Conservation (phyloP, 1,140 invertebrate genomes). For the Trichonephila clavipes region DNA sequence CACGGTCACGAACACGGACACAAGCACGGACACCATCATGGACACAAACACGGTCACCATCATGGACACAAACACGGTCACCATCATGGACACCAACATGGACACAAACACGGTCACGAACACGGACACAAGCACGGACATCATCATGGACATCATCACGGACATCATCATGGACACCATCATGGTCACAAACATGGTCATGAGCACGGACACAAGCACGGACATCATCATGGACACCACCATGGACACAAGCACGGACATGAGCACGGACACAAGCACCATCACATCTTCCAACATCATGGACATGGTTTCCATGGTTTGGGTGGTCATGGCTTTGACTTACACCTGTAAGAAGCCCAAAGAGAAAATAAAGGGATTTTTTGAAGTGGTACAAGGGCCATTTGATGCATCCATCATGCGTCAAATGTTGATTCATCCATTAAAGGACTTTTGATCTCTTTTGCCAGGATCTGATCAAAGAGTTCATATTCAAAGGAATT, state of each 20-base stretch:
- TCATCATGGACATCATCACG: slow-evolving; percentile 60
- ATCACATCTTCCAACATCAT: slow-evolving; percentile 26
- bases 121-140: slow-evolving; percentile 58
- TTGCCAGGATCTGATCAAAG: slow-evolving; percentile 3
- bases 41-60: slow-evolving; percentile 50
- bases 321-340: slow-evolving; percentile 42
- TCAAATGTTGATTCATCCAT: not conserved
- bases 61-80: slow-evolving; percentile 58
- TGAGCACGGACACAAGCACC: slow-evolving; percentile 61
- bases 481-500: not conserved
- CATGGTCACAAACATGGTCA: slow-evolving; percentile 59
- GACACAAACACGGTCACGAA: slow-evolving; percentile 49
- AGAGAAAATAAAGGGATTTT: not conserved
- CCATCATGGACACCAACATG: slow-evolving; percentile 44
- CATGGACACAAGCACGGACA: slow-evolving; percentile 60
- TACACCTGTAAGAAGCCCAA: not conserved
- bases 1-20: slow-evolving; percentile 51
- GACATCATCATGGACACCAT: slow-evolving; percentile 53
- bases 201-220: slow-evolving; percentile 48
- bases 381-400: not conserved
- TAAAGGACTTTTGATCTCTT: not conserved
- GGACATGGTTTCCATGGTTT: slow-evolving; percentile 63
- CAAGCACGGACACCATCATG: slow-evolving; percentile 53
- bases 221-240: slow-evolving; percentile 46
- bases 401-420: not conserved